Evolutionary conservation across 2,113 vertebrate species (phyloP).

Genomic region (Cottus gobio): DNA sequence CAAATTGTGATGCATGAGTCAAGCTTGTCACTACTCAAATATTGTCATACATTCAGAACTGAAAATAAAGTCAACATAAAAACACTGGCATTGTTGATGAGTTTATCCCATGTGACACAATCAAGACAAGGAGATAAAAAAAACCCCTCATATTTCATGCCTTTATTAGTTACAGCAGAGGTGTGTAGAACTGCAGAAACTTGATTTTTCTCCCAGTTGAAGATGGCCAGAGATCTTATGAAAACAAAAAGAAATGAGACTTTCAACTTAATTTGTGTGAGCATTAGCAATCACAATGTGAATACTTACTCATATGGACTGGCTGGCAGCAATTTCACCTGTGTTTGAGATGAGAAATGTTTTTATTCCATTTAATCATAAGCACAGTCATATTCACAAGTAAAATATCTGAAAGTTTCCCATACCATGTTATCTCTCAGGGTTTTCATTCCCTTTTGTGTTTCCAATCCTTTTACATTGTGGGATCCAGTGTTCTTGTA

Average conservation of each 20-base stretch:
- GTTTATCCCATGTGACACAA: neutral
- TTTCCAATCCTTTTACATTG: neutral
- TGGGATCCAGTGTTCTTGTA: neutral
- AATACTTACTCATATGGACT: neutral
- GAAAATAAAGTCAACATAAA: neutral
- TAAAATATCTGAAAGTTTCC: neutral
- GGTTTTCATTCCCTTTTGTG: neutral
- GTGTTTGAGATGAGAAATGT: neutral
- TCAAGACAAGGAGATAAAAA: neutral
- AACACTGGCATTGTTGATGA: neutral
- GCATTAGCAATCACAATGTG: neutral
- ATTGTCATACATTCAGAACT: neutral
- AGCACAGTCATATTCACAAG: neutral
- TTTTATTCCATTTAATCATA: neutral
- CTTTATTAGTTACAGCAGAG: neutral
- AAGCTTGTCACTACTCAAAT: neutral
- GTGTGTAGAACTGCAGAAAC: neutral
- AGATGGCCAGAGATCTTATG: conserved; percentile 8
- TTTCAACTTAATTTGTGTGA: neutral
- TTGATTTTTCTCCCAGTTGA: conserved; percentile 2
- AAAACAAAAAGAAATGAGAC: neutral
- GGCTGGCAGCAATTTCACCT: neutral
- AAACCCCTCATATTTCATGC: neutral
- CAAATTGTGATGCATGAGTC: neutral
- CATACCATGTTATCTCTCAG: conserved; percentile 13